A percentile compares a stretch with the other conserved stretches of the same genome.
These are phyloP conservation scores for Aphaenogaster floridana DNA, from an alignment of 1,140 invertebrate species.

Conservation along the genomic window DNA sequence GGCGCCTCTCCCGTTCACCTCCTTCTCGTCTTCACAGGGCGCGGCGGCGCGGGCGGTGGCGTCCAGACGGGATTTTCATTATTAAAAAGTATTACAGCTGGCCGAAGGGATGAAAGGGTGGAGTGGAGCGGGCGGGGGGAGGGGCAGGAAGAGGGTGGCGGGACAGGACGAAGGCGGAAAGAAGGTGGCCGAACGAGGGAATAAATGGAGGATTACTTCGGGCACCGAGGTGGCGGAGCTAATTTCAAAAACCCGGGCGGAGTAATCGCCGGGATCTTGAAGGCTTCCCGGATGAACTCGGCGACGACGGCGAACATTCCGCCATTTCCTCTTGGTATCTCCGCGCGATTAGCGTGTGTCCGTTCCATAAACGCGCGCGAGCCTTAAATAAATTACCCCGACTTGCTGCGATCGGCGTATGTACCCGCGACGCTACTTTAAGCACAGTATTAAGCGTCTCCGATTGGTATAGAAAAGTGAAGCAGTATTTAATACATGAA, in stretches of 20 bases:
- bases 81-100: conserved; percentile 77
- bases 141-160: not conserved
- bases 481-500: not conserved
- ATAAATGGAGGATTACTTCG: conserved; percentile 69
- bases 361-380: conserved; percentile 19
- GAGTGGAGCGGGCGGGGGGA: not conserved
- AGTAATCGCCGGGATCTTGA: conserved; percentile 61
- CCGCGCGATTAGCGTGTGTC: conserved; percentile 49
- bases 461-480: not conserved
- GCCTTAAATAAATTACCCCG: conserved; percentile 34
- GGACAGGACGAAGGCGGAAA: not conserved
- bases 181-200: conserved; percentile 53
- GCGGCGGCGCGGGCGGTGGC: not conserved
- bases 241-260: conserved; percentile 59
- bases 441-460: not conserved
- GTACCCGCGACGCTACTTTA: not conserved
- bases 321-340: conserved; percentile 4
- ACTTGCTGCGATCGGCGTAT: not conserved
- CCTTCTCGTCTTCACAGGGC: conserved; percentile 42
- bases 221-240: conserved; percentile 62
- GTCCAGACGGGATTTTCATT: conserved; percentile 74
- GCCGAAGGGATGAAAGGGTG: conserved; percentile 33
- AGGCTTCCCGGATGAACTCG: conserved; percentile 48
- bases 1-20: conserved; percentile 10
- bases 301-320: conserved; percentile 53